Evolutionary conservation across 2,888 invertebrate genomes (phyloP).

Genomic region (Nasonovia ribisnigri): DNA sequence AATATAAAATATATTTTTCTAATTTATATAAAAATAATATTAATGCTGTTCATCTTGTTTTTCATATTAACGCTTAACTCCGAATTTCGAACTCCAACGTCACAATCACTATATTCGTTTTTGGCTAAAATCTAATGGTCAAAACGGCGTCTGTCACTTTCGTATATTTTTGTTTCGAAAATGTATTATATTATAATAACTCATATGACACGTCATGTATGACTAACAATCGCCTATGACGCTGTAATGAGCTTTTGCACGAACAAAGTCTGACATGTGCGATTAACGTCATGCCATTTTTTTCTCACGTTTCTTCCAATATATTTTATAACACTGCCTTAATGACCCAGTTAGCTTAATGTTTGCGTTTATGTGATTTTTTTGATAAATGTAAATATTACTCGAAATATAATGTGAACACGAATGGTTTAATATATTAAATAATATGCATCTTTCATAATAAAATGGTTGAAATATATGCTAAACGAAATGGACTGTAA

Average conservation of each 20-base stretch:
- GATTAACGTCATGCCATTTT: slow-evolving; percentile 47
- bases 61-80: not conserved
- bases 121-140: not conserved
- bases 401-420: slow-evolving; percentile 34
- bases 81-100: not conserved
- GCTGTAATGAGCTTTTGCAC: slow-evolving; percentile 55
- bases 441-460: slow-evolving; percentile 21
- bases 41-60: not conserved
- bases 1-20: slow-evolving; percentile 10
- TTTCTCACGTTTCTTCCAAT: slow-evolving; percentile 30
- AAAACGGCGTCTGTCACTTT: not conserved
- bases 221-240: not conserved
- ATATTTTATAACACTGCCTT: slow-evolving; percentile 38
- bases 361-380: slow-evolving; percentile 57
- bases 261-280: slow-evolving; percentile 55
- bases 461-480: not conserved
- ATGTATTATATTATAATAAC: slow-evolving; percentile 19
- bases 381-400: slow-evolving; percentile 41
- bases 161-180: not conserved
- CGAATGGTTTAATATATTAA: slow-evolving; percentile 42
- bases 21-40: not conserved
- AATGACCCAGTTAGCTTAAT: slow-evolving; percentile 56
- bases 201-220: not conserved
- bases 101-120: not conserved
- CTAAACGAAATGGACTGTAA: not conserved